Evolutionary conservation across 2,888 invertebrate genomes (phyloP).

Genomic region (Drosophila stalkeri): DNA sequence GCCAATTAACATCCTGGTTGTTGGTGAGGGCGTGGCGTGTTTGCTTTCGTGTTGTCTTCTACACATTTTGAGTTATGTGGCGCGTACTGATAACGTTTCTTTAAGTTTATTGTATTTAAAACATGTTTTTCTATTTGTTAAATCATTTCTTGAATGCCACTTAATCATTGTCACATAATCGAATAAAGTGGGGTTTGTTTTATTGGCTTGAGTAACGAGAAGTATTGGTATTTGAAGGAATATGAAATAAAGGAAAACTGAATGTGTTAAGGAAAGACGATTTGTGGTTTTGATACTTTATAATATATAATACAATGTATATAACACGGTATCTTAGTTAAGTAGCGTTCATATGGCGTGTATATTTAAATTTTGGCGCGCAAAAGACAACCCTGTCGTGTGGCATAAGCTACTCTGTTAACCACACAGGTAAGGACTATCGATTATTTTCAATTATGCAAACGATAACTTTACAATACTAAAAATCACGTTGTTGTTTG

Average conservation of each 20-base stretch:
- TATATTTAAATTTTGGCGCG: not conserved
- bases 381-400: constrained; percentile 19
- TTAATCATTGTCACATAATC: constrained; percentile 52
- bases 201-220: constrained; percentile 40
- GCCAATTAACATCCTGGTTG: constrained; percentile 18
- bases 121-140: constrained; percentile 29
- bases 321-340: too few relatives aligned
- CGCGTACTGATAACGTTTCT: constrained; percentile 66
- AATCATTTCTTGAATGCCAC: constrained; percentile 60
- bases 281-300: constrained; percentile 4
- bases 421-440: constrained; percentile 11
- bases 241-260: constrained; percentile 65
- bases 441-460: constrained; percentile 16
- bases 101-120: constrained; percentile 52
- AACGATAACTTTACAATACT: constrained; percentile 13
- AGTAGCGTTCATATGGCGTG: too few relatives aligned
- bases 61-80: constrained; percentile 57
- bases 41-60: constrained; percentile 21
- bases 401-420: not conserved
- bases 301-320: too few relatives aligned
- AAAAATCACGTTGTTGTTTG: constrained; percentile 25
- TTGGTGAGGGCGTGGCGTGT: constrained; percentile 17
- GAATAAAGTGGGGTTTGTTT: constrained; percentile 45
- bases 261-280: constrained; percentile 53
- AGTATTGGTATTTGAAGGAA: constrained; percentile 37